phyloP scores from a whole-genome alignment of 30 jellyfish, hydroid and myxozoan species.

The Turritopsis rubra region DNA sequence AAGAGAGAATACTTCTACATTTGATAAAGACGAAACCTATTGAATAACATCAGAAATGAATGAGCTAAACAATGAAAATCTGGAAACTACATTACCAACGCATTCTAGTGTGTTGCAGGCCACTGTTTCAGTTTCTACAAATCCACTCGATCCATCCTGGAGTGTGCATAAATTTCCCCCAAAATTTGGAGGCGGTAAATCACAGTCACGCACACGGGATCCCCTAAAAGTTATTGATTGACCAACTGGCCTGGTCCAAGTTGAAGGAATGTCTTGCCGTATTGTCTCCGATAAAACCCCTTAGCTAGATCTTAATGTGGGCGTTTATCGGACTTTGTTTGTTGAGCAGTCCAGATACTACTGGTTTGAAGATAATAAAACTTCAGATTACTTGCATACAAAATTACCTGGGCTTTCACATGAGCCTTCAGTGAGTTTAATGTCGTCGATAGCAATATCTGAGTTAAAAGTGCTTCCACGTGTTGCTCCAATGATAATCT shows the following conservation, averaged over 20 bases:
- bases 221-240: too few relatives aligned
- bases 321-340: too few relatives aligned
- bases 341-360: too few relatives aligned
- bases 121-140: neutral
- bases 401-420: neutral
- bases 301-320: too few relatives aligned
- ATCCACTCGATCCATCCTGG: neutral
- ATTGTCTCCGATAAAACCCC: too few relatives aligned
- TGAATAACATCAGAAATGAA: too few relatives aligned
- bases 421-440: neutral
- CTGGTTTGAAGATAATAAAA: too few relatives aligned
- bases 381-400: neutral
- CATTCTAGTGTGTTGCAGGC: neutral
- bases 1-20: too few relatives aligned
- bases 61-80: too few relatives aligned
- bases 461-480: neutral
- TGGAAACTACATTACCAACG: constrained; percentile 4
- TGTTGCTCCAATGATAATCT: neutral
- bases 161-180: constrained; percentile 5
- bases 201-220: neutral
- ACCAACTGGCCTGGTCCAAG: too few relatives aligned
- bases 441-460: neutral
- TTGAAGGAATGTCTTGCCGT: too few relatives aligned
- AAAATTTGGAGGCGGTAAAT: neutral
- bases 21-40: too few relatives aligned